phyloP scores from a whole-genome alignment of 2,888 invertebrate species.

The Atrina japonica region DNA sequence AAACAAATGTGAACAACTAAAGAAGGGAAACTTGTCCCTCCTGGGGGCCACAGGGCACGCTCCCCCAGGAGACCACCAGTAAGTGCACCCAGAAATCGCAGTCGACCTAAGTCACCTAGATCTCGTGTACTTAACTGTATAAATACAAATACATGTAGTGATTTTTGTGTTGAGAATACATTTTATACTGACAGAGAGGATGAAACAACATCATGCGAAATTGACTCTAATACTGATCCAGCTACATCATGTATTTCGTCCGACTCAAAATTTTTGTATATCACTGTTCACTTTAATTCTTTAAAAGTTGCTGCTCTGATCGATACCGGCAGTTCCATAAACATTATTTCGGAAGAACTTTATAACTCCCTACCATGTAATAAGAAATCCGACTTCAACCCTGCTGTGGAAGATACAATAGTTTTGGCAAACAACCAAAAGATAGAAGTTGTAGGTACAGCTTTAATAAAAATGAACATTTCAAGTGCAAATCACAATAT shows the following conservation, averaged over 20 bases:
- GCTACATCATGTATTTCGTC: background rate
- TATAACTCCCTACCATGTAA: background rate
- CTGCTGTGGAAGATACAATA: background rate
- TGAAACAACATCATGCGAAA: too few relatives aligned
- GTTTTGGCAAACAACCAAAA: slow-evolving; percentile 7
- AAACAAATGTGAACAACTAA: background rate
- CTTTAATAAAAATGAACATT: slow-evolving; percentile 8
- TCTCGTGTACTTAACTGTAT: background rate
- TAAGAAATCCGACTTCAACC: slow-evolving; percentile 1
- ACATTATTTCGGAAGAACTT: slow-evolving; percentile 16
- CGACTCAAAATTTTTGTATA: slow-evolving; percentile 9
- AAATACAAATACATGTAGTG: too few relatives aligned
- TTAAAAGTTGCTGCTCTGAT: slow-evolving; percentile 12
- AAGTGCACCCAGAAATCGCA: background rate
- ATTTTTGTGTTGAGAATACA: too few relatives aligned
- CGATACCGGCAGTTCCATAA: slow-evolving; percentile 21
- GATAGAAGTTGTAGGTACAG: slow-evolving; percentile 4
- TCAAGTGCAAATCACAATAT: background rate
- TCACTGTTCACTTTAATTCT: slow-evolving; percentile 1
- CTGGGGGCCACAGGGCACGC: slow-evolving; percentile 14
- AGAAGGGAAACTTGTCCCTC: background rate
- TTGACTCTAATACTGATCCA: background rate
- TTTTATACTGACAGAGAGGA: too few relatives aligned
- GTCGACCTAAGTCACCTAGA: background rate
- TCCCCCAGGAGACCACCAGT: slow-evolving; percentile 8